These are phyloP conservation scores for Varanus komodoensis DNA, from an alignment of 2,113 vertebrate genomes.

Conservation along the genomic window DNA sequence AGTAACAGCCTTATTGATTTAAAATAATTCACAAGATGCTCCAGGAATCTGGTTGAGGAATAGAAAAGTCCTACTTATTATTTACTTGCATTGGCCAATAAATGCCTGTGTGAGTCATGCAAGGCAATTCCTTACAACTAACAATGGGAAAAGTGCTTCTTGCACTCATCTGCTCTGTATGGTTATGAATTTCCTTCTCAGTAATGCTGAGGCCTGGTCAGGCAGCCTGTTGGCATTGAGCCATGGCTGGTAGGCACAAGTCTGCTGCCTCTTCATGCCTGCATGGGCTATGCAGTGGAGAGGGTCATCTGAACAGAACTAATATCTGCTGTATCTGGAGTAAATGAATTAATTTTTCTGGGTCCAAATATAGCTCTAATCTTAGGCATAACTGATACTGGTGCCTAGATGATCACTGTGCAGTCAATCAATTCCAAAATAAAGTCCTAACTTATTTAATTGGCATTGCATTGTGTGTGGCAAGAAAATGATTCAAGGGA, in stretches of 20 bases:
- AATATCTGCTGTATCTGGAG: neutral
- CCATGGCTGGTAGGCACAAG: neutral
- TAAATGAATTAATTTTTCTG: neutral
- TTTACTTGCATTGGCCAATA: neutral
- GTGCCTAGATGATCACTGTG: neutral
- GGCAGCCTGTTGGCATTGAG: neutral
- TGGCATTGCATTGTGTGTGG: neutral
- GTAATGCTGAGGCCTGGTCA: neutral
- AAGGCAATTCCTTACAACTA: neutral
- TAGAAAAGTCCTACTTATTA: no score
- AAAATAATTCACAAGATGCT: neutral
- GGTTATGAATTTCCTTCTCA: no score
- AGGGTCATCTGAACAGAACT: neutral
- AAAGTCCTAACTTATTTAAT: neutral
- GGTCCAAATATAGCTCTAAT: neutral
- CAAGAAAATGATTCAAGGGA: neutral
- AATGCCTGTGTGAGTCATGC: neutral
- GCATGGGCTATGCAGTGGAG: neutral
- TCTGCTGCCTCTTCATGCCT: neutral
- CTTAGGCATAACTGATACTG: no score
- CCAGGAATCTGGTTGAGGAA: neutral
- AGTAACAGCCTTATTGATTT: neutral
- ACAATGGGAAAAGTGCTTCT: neutral
- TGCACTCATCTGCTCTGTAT: neutral
- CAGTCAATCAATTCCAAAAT: neutral